Base-by-base conservation (phyloP, 53 echinoderm and acorn worm genomes). In the Actinopyga echinites region DNA sequence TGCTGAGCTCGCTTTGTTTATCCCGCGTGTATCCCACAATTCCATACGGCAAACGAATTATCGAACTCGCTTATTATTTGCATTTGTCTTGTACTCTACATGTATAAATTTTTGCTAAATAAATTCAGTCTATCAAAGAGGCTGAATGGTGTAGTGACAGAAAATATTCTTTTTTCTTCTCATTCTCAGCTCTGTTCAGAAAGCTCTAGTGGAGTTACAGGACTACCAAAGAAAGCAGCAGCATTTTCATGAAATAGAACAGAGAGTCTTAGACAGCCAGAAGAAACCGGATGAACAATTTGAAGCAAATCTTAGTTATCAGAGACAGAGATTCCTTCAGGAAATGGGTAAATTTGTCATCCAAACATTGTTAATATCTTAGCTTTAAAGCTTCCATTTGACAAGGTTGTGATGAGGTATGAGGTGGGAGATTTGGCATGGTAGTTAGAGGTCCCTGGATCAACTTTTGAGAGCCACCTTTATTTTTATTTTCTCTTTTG, bases 211-310 rank as follows among this genome's bases (percentile, higher is more conserved):
- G 3, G 97, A 97, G 81, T 84, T 97, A 10, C 90, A 90, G 77
- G 97, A 94, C 53, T 97, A 92, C 62, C 94, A 97, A 86, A 79
- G 83, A 33, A 92, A 92, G 67, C 94, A 97, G 83, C 94, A 97
- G 29, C 75, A 97, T 40, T 90, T 97, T 44, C 89, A 94, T 25
- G 87, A 89, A 30, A 82, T 86, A 2, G 92, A 93, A 85, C 85
- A 94, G 75, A 84, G 85, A 33, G 74, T 97, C 52, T 83, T 67
- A 60, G 81, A 60, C 28, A 68, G 73, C 13, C 90, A 94, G 65
- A 88, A 90, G 5, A 83, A 88, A 55, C 69, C 92, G 28, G 97
- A 97, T 34, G 94, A 92, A 10, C 97, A 97, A 83, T 97, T 87
- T 61, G 92, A 97, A 63, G 87, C 85, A 13, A 97, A 97, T 60